Conservation (phyloP, 2,797 vertebrate species). For the Sitta carolinensis region DNA sequence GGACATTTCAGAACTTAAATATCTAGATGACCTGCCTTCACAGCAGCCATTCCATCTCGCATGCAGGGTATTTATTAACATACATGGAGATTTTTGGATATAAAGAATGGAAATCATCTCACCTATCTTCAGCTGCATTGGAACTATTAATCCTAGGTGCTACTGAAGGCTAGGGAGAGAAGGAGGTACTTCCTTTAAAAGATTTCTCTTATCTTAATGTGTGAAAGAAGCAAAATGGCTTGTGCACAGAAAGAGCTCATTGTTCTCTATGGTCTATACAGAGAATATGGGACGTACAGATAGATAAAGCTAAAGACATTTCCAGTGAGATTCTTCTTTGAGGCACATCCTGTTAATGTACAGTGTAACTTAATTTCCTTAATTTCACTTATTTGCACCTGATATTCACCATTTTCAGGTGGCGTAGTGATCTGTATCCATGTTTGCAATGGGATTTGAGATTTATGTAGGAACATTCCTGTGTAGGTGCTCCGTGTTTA, state of each 20-base stretch:
- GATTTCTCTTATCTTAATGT: neutral
- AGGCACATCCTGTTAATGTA: neutral
- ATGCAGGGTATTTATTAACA: neutral
- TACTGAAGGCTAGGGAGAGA: neutral
- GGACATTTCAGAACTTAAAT: neutral
- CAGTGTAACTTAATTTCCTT: neutral
- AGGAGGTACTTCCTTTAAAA: neutral
- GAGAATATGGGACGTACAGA: neutral
- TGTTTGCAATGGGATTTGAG: neutral
- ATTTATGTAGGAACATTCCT: neutral
- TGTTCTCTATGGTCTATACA: neutral
- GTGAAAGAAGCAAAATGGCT: neutral
- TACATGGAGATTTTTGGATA: neutral
- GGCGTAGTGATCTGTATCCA: fast-evolving
- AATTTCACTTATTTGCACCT: neutral
- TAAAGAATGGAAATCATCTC: neutral
- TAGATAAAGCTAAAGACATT: neutral
- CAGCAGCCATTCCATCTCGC: neutral
- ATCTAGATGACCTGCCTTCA: neutral
- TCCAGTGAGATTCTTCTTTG: neutral
- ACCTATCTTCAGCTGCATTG: neutral
- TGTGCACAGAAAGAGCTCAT: neutral
- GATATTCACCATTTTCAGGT: neutral
- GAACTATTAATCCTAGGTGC: neutral
- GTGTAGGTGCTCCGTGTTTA: neutral